Percentiles rank a stretch among this genome's conserved stretches.
Evolutionary conservation across 2,797 vertebrate genomes (phyloP).

Genomic region (Pseudochromis fuscus): DNA sequence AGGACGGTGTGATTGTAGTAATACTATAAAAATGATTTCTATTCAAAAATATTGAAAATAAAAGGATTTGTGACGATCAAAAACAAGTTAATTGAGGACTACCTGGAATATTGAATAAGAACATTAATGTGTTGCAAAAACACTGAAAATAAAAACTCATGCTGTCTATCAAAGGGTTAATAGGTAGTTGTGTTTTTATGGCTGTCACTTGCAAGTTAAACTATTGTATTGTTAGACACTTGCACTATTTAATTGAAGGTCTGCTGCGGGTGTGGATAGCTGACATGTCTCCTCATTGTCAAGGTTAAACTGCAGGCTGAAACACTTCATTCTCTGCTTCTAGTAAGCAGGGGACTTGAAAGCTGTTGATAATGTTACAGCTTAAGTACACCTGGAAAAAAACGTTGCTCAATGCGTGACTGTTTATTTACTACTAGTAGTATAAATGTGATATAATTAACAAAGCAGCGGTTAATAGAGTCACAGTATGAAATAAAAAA

Average conservation of each 20-base stretch:
- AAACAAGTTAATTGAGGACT: too few relatives aligned
- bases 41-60: too few relatives aligned
- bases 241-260: neutral
- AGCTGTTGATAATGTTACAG: neutral
- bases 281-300: slow-evolving; percentile 30
- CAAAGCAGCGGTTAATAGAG: neutral
- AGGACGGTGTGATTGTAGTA: too few relatives aligned
- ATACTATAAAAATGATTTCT: too few relatives aligned
- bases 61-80: too few relatives aligned
- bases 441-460: neutral
- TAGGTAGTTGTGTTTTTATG: neutral
- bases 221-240: neutral
- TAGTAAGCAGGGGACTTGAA: neutral
- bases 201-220: neutral
- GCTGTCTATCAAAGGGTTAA: too few relatives aligned
- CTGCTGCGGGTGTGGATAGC: neutral
- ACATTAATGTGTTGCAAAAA: too few relatives aligned
- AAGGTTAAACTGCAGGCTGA: slow-evolving; percentile 54
- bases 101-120: too few relatives aligned
- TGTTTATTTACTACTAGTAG: neutral
- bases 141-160: too few relatives aligned
- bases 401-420: neutral
- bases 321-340: neutral
- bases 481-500: neutral
- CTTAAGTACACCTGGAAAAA: neutral